phyloP scores from a whole-genome alignment of 2,888 invertebrate species.

The Aelia acuminata region DNA sequence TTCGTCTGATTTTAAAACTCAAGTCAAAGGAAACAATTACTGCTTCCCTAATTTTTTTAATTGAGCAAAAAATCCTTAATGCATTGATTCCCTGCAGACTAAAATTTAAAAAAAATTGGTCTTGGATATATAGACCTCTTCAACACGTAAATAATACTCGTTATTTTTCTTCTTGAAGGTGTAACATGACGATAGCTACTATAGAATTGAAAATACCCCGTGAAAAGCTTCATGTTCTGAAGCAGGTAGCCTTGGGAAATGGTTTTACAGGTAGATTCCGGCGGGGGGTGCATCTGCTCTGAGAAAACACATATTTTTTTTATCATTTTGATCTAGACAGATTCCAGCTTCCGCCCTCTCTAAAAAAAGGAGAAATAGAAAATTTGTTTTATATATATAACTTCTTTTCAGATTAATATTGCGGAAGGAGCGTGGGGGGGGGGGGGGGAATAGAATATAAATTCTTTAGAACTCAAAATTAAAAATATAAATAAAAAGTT shows the following conservation, averaged over 20 bases:
- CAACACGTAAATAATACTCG: not conserved
- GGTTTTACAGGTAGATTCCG: not conserved
- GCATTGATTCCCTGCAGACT: not conserved
- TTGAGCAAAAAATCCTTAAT: not conserved
- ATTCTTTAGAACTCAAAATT: too few species aligned
- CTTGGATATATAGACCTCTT: not conserved
- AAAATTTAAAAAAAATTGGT: not conserved
- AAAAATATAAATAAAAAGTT: too few species aligned
- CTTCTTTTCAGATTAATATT: too few species aligned
- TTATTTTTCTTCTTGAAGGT: not conserved
- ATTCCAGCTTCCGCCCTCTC: not conserved
- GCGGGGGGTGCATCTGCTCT: slow-evolving; percentile 9
- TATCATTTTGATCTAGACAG: slow-evolving; percentile 10
- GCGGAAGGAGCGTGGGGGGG: too few species aligned
- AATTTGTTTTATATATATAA: too few species aligned
- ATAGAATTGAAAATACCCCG: not conserved
- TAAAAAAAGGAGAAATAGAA: not conserved
- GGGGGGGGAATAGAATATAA: too few species aligned
- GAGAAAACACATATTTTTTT: not conserved
- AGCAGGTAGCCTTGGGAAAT: slow-evolving; percentile 10
- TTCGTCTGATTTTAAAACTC: not conserved
- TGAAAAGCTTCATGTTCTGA: slow-evolving; percentile 12
- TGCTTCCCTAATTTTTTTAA: too few species aligned
- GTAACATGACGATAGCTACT: slow-evolving; percentile 7
- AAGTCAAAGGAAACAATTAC: not conserved